Evolutionary conservation across 2,888 invertebrate genomes (phyloP).

Genomic region (Agonum fuliginosum): DNA sequence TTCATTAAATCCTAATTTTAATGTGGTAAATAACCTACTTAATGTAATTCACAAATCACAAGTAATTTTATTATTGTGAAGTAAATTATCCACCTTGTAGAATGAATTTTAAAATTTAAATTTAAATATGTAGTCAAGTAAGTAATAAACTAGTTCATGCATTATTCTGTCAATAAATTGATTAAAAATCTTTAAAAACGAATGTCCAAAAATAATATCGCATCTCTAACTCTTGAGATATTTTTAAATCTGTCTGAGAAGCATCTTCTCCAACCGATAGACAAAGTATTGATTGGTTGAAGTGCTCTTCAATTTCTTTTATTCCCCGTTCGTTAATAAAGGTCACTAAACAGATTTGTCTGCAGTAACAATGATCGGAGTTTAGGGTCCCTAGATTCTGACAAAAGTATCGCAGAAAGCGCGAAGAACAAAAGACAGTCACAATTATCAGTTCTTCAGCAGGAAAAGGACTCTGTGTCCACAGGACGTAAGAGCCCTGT

Average conservation of each 20-base stretch:
- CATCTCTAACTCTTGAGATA: background rate
- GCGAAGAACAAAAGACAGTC: constrained; percentile 7
- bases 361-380: constrained; percentile 15
- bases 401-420: constrained; percentile 24
- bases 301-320: constrained; percentile 11
- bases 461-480: background rate
- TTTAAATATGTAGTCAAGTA: too few species aligned
- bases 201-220: background rate
- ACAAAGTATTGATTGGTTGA: background rate
- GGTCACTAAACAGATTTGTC: constrained; percentile 13
- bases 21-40: too few species aligned
- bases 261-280: background rate
- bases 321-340: constrained; percentile 1
- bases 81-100: too few species aligned
- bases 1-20: too few species aligned
- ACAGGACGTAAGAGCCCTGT: background rate
- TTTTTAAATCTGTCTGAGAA: background rate
- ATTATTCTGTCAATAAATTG: too few species aligned
- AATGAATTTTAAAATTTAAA: too few species aligned
- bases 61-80: too few species aligned
- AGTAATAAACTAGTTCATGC: too few species aligned
- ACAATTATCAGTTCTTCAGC: background rate
- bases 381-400: constrained; percentile 9
- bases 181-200: background rate
- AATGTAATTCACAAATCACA: too few species aligned